Evolutionary conservation across 2,113 vertebrate genomes (phyloP).

Genomic region (Chroicocephalus ridibundus): DNA sequence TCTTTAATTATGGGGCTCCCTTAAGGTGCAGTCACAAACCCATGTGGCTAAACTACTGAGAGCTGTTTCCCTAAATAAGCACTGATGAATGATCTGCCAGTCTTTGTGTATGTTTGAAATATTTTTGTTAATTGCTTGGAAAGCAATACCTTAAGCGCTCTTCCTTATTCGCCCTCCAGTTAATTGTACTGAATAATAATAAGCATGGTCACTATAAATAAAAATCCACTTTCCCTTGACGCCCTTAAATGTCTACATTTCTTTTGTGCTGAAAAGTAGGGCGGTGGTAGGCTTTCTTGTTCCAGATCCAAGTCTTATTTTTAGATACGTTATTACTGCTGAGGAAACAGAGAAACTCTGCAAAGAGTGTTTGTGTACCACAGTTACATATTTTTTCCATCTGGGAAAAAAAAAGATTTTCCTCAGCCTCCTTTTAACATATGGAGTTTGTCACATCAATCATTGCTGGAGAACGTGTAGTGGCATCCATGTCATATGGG

Average conservation of each 20-base stretch:
- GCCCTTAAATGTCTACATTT: background rate
- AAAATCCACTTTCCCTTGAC: conserved; percentile 35
- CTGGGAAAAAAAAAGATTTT: conserved; percentile 19
- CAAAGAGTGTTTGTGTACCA: conserved; percentile 43
- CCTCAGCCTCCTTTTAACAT: conserved; percentile 53
- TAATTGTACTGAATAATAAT: conserved; percentile 22
- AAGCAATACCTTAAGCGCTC: conserved; percentile 31
- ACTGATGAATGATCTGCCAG: conserved; percentile 4
- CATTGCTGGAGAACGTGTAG: conserved; percentile 50
- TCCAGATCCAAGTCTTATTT: conserved; percentile 44
- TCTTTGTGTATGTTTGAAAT: background rate
- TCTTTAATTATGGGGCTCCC: background rate
- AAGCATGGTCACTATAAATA: conserved; percentile 33
- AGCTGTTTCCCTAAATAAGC: background rate
- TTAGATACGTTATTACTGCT: conserved; percentile 41
- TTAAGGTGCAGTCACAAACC: background rate
- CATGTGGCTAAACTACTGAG: background rate
- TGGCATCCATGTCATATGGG: conserved; percentile 53
- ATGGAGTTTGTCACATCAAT: conserved; percentile 62
- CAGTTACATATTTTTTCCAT: conserved; percentile 62
- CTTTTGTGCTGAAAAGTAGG: conserved; percentile 12
- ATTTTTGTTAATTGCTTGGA: conserved; percentile 50
- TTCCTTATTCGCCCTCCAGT: background rate
- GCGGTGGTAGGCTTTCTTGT: background rate
- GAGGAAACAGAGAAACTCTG: conserved; percentile 49